Conservation (phyloP, 2,797 vertebrate genomes). For the Sphenodon punctatus region DNA sequence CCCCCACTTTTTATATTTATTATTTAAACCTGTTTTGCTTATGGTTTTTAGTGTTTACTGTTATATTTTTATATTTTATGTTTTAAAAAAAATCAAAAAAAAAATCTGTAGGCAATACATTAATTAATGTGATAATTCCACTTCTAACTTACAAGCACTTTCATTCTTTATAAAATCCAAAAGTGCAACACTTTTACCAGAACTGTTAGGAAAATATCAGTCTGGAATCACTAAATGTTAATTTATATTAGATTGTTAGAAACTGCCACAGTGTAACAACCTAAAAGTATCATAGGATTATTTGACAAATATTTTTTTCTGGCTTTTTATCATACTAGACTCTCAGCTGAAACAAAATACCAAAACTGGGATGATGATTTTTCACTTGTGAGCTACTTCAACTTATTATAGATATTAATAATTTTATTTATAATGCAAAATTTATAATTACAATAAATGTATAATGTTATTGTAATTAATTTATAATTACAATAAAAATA, state of each 20-base stretch:
- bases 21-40: too few relatives aligned
- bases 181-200: neutral
- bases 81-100: too few relatives aligned
- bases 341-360: neutral
- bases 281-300: neutral
- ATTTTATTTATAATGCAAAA: too few relatives aligned
- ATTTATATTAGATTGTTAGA: neutral
- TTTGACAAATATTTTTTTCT: constrained; percentile 29
- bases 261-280: neutral
- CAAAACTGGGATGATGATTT: neutral
- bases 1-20: too few relatives aligned
- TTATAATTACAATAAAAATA: too few relatives aligned
- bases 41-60: too few relatives aligned
- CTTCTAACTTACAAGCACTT: too few relatives aligned
- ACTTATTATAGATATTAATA: constrained; percentile 8
- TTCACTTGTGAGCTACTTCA: neutral
- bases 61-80: too few relatives aligned
- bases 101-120: too few relatives aligned
- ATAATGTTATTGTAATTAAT: too few relatives aligned
- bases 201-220: neutral
- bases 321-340: neutral
- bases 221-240: neutral
- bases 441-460: too few relatives aligned
- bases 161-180: neutral
- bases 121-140: too few relatives aligned